phyloP scores from a whole-genome alignment of 2,888 invertebrate genomes.

The Lasioglossum marginatum region DNA sequence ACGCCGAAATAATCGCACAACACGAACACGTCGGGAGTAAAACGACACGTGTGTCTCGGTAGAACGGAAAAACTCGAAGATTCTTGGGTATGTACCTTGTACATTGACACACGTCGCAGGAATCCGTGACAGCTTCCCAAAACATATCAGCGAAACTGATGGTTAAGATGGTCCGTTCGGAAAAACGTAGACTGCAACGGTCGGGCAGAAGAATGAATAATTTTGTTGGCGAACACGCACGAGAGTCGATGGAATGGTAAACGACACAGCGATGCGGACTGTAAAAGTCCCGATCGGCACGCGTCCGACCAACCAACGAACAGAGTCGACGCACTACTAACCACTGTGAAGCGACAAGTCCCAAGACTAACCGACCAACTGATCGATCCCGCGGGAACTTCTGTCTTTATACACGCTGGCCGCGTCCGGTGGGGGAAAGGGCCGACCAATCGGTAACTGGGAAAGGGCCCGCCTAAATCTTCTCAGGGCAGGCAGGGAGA shows the following conservation, averaged over 20 bases:
- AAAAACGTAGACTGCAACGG: neutral
- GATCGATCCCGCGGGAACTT: conserved; percentile 16
- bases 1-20: neutral
- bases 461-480: conserved; percentile 76
- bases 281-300: conserved; percentile 6
- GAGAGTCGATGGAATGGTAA: neutral
- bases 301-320: neutral
- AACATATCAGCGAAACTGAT: conserved; percentile 71
- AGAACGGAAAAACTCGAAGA: neutral
- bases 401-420: conserved; percentile 43
- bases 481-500: conserved; percentile 51
- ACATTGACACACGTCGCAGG: conserved; percentile 84
- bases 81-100: conserved; percentile 80
- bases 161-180: neutral
- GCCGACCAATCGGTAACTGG: conserved; percentile 70
- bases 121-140: conserved; percentile 82
- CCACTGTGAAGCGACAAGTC: conserved; percentile 25
- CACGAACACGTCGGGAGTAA: neutral
- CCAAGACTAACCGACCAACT: conserved; percentile 50
- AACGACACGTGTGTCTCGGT: neutral
- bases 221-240: neutral
- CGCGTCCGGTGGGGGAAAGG: conserved; percentile 64
- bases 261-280: neutral
- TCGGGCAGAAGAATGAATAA: neutral
- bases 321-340: neutral